A percentile compares a stretch with the other conserved stretches of the same genome.
Conservation (phyloP, 2,888 invertebrate genomes). For the Lamellibrachia columna region DNA sequence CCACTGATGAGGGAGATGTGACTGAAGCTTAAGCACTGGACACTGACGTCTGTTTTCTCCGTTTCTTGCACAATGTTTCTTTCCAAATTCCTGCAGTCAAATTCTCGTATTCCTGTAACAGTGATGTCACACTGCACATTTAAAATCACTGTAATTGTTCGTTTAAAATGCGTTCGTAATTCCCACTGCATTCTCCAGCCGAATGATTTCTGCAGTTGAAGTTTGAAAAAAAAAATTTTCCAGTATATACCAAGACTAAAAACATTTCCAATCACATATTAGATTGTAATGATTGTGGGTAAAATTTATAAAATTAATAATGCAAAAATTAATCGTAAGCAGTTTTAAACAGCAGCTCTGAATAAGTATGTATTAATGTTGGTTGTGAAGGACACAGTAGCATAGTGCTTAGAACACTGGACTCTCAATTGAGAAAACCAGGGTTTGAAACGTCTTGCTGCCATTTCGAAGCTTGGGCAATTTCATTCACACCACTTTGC, state of each 20-base stretch:
- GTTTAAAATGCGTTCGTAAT: neutral
- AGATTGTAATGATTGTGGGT: neutral
- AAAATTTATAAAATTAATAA: neutral
- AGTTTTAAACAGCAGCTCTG: neutral
- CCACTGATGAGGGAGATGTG: neutral
- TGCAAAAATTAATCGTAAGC: neutral
- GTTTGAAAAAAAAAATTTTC: neutral
- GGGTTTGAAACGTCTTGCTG: too few species aligned
- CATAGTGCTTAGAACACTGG: neutral
- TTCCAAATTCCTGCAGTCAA: conserved; percentile 7
- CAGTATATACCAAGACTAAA: neutral
- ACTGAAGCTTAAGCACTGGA: neutral
- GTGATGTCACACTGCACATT: neutral
- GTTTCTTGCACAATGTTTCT: neutral
- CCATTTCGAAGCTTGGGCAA: too few species aligned
- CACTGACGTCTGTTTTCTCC: neutral
- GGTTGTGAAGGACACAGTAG: neutral
- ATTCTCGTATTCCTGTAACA: neutral
- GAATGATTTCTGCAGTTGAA: neutral
- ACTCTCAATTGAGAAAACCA: too few species aligned
- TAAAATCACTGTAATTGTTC: neutral
- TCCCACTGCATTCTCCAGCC: neutral
- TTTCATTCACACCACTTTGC: too few species aligned
- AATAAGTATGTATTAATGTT: neutral
- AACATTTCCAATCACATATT: neutral